These are phyloP conservation scores for Distichodus sexfasciatus DNA, from an alignment of 2,797 vertebrate species.

Conservation along the genomic window DNA sequence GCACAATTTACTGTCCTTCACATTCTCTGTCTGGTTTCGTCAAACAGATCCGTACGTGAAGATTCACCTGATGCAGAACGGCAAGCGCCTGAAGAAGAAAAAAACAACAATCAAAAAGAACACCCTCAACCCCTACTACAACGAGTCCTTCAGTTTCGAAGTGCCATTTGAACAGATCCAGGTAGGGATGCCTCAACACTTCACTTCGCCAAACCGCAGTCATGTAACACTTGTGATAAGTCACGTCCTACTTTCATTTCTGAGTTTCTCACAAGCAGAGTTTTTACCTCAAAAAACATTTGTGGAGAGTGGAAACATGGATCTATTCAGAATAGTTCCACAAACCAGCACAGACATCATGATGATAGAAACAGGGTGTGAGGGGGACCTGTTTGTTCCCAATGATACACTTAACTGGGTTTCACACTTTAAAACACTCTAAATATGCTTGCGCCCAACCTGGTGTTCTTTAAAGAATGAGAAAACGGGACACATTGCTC, in stretches of 20 bases:
- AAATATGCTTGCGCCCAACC: not conserved
- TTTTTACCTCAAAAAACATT: too few species aligned
- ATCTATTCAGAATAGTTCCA: too few species aligned
- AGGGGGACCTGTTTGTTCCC: not conserved
- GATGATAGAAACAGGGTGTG: too few species aligned
- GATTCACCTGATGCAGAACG: constrained; percentile 99
- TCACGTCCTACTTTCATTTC: too few species aligned
- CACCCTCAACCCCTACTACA: constrained; percentile 99
- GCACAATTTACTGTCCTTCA: not conserved
- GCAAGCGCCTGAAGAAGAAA: constrained; percentile 99
- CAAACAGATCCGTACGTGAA: constrained; percentile 95
- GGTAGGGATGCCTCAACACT: constrained; percentile 72
- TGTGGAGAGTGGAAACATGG: too few species aligned
- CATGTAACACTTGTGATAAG: too few species aligned
- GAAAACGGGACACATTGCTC: not conserved
- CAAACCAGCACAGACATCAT: too few species aligned
- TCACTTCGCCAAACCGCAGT: too few species aligned
- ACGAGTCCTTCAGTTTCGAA: constrained; percentile 99
- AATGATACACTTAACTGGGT: not conserved
- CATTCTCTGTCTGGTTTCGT: not conserved
- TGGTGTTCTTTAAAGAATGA: constrained; percentile 10
- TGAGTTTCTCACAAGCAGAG: too few species aligned
- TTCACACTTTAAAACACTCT: constrained; percentile 8
- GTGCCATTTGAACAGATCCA: constrained; percentile 99
- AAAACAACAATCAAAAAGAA: constrained; percentile 99